Evolutionary conservation across 1,140 invertebrate genomes (phyloP), one percentile per base, ranked within the genome.

Genomic region (Brachystomella parvula): DNA sequence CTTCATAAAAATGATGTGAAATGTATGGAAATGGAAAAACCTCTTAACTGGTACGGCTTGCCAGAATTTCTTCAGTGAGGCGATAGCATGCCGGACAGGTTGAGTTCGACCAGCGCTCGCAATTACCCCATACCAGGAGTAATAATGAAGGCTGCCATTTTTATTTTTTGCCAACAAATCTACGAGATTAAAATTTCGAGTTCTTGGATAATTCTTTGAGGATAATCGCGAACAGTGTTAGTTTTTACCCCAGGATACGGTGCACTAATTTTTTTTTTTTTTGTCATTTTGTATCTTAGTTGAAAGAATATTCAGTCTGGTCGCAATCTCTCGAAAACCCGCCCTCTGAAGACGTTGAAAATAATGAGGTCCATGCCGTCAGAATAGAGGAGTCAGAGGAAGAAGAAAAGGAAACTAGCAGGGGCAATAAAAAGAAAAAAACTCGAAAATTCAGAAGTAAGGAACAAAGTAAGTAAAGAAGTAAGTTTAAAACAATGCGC

Each of bases 251-350:
- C n/a, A n/a, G n/a, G n/a, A n/a, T n/a, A n/a, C 9, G 39, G n/a
- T 44, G 39, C n/a, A 44, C 39, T 9, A 12, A 9, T 44, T n/a
- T 12, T 12, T 44, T 9, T 44, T 44, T 44, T 44, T 44, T 44
- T 44, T 64, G 29, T 53, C 58, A 60, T 61, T 29, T 47, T 39
- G 33, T 61, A 53, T 32, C 61, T 29, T 62, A 72, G 71, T 15
- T 72, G 49, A 72, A 72, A 59, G 71, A 72, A 47, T 72, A 72
- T 57, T 72, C 71, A 26, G 39, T 69, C 29, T 69, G 64, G 63
- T 19, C 30, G 24, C 15, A 60, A 9, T 12, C 53, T 9, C 47
- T 29, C 17, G 58, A 26, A 24, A 53, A 53, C 49, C n/a, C 44
- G 15, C 44, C 44, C 21, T 47, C 44, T 21, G 44, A 47, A 21